Conservation (phyloP, 2,797 vertebrate genomes). For the Eulemur rubriventer region DNA sequence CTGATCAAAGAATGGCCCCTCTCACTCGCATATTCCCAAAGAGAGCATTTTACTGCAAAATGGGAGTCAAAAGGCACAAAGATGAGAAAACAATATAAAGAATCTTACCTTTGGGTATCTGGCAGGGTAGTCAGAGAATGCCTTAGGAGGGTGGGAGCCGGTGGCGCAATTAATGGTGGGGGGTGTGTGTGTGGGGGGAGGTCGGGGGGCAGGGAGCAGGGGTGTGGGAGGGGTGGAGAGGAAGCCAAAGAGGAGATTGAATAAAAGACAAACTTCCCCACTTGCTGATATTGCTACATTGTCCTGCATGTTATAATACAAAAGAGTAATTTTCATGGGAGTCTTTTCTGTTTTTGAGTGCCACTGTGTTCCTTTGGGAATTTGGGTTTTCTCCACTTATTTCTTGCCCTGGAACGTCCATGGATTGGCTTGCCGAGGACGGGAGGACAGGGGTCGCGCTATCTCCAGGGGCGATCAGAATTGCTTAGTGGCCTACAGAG, state of each 20-base stretch:
- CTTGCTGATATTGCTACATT: neutral
- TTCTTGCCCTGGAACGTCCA: neutral
- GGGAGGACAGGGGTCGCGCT: neutral
- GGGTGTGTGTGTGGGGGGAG: too few relatives aligned
- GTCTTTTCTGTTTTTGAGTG: neutral
- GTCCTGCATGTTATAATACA: neutral
- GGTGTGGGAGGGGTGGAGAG: neutral
- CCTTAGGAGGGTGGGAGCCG: neutral
- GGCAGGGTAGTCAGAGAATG: neutral
- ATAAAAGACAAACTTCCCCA: neutral
- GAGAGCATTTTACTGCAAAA: conserved; percentile 22
- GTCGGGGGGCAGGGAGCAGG: too few relatives aligned
- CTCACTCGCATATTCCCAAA: neutral
- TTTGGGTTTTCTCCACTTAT: neutral
- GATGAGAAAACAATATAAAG: neutral
- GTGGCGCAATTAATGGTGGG: neutral
- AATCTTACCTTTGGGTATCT: neutral
- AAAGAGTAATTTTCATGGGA: neutral
- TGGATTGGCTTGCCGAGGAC: conserved; percentile 7
- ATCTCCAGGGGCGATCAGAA: neutral
- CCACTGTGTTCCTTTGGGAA: conserved; percentile 21
- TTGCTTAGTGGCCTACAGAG: neutral
- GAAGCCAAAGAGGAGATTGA: neutral
- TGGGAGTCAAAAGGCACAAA: neutral
- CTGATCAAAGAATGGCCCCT: neutral